A percentile compares a stretch with the other conserved stretches of the same genome.
Evolutionary conservation across 1,140 invertebrate species (phyloP).

Genomic region (Choristoneura fumiferana): DNA sequence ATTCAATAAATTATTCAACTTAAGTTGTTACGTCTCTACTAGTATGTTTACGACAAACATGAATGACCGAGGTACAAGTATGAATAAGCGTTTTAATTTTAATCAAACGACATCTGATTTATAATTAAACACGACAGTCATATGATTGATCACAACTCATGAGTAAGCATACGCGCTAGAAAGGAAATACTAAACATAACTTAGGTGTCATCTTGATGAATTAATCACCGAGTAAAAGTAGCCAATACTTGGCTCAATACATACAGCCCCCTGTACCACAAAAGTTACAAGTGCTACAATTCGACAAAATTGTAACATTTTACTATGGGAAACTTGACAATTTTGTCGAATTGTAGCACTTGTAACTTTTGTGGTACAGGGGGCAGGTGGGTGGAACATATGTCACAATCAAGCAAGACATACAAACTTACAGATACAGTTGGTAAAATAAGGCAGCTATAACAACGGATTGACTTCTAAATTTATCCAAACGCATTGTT

Average conservation of each 20-base stretch:
- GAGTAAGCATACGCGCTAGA: slow-evolving; percentile 5
- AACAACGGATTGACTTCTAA: not conserved
- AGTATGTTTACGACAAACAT: too few species aligned
- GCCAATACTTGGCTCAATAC: not conserved
- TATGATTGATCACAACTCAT: not conserved
- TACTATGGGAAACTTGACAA: too few species aligned
- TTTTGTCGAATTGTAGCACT: too few species aligned
- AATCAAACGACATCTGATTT: not conserved
- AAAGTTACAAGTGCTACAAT: too few species aligned
- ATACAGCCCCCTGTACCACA: too few species aligned
- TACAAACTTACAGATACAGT: not conserved
- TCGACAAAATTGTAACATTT: too few species aligned
- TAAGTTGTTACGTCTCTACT: too few species aligned
- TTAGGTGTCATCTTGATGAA: slow-evolving; percentile 1
- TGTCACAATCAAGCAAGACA: not conserved
- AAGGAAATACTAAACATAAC: slow-evolving; percentile 11
- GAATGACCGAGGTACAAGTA: too few species aligned
- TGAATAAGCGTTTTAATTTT: not conserved
- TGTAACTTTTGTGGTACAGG: too few species aligned
- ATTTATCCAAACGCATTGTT: not conserved
- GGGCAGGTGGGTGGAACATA: slow-evolving; percentile 7
- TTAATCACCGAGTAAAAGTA: slow-evolving; percentile 17
- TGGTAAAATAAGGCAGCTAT: not conserved
- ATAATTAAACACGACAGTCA: not conserved
- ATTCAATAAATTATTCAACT: too few species aligned